Conservation (phyloP, 2,113 vertebrate species). For the Pangasianodon hypophthalmus region DNA sequence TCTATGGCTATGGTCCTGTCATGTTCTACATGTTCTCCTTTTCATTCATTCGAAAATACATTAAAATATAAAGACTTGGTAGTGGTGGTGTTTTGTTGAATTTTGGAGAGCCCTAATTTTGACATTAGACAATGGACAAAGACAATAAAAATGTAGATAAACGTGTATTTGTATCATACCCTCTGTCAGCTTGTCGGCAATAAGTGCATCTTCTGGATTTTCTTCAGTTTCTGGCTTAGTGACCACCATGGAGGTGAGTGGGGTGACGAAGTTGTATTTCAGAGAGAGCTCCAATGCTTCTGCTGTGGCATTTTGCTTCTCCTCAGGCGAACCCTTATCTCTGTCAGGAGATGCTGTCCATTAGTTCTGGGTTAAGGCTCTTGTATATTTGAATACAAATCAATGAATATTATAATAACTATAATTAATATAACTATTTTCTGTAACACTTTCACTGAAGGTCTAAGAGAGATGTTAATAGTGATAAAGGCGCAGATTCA, state of each 20-base stretch:
- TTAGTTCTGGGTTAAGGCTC: neutral
- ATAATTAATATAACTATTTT: neutral
- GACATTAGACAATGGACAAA: neutral
- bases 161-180: slow-evolving; percentile 50
- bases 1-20: too few relatives aligned
- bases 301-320: slow-evolving; percentile 68
- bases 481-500: neutral
- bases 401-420: neutral
- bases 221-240: slow-evolving; percentile 77
- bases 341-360: slow-evolving; percentile 59
- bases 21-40: too few relatives aligned
- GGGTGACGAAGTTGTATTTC: slow-evolving; percentile 85
- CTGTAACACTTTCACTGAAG: neutral
- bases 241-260: slow-evolving; percentile 92
- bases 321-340: slow-evolving; percentile 66
- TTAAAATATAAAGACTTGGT: neutral
- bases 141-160: neutral
- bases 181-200: slow-evolving; percentile 85
- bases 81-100: neutral
- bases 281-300: slow-evolving; percentile 81
- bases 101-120: neutral
- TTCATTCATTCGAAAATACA: neutral
- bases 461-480: neutral
- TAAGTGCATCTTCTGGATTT: slow-evolving; percentile 49
- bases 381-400: neutral